These are phyloP conservation scores for Drosophila kanapiae DNA, from an alignment of 1,140 invertebrate species.

Conservation along the genomic window DNA sequence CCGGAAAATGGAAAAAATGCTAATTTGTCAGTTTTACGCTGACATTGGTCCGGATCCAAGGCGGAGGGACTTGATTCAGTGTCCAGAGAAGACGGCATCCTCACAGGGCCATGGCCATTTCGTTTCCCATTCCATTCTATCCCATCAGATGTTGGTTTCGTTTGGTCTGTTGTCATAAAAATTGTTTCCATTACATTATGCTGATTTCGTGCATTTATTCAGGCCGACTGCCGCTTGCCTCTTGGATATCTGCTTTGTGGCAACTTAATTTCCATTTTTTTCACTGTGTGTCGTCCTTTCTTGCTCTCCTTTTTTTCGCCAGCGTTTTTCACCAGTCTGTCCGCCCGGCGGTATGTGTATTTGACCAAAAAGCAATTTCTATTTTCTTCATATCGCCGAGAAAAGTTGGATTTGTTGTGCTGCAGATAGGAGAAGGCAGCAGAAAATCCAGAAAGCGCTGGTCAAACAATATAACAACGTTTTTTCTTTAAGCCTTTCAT, in stretches of 20 bases:
- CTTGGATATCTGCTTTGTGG: constrained; percentile 64
- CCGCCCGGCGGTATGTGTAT: constrained; percentile 31
- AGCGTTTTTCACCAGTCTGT: constrained; percentile 26
- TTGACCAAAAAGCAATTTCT: constrained; percentile 79
- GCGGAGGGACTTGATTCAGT: constrained; percentile 22
- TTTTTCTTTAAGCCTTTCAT: constrained; percentile 63
- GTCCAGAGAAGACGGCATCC: constrained; percentile 27
- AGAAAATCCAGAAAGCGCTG: constrained; percentile 31
- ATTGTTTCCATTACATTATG: constrained; percentile 84
- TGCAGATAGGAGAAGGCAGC: constrained; percentile 38
- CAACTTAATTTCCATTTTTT: constrained; percentile 80
- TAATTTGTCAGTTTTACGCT: constrained; percentile 84
- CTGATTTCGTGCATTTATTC: constrained; percentile 82
- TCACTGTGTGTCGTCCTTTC: constrained; percentile 24
- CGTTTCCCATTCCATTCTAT: constrained; percentile 1
- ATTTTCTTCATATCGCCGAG: constrained; percentile 60
- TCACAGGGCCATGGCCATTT: constrained; percentile 42
- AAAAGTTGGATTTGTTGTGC: constrained; percentile 69
- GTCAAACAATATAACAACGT: constrained; percentile 27
- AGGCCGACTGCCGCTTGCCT: constrained; percentile 63
- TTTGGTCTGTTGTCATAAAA: constrained; percentile 76
- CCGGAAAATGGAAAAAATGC: constrained; percentile 80
- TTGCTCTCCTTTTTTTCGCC: neutral
- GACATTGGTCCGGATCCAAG: constrained; percentile 66
- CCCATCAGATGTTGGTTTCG: constrained; percentile 39